phyloP scores from a whole-genome alignment of 1,140 invertebrate species.

The Drosophila melanogaster region DNA sequence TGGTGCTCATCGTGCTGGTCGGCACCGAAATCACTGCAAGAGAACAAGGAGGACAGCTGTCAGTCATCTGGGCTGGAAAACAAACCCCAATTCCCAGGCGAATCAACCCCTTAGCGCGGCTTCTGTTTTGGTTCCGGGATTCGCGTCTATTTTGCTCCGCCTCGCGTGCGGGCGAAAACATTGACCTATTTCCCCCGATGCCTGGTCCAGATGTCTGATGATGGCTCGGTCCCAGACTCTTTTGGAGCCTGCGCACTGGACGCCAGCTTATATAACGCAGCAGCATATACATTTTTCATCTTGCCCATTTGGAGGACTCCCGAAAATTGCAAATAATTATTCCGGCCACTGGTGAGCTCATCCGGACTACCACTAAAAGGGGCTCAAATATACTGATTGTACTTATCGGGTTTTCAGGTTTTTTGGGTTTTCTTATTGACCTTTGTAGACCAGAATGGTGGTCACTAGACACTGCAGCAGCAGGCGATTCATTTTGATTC shows the following conservation, averaged over 20 bases:
- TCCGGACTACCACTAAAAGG: neutral
- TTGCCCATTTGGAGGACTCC: constrained; percentile 13
- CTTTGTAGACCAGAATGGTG: constrained; percentile 76
- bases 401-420: too few relatives aligned
- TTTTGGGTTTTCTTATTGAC: constrained; percentile 27
- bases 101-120: constrained; percentile 15
- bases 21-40: constrained; percentile 73
- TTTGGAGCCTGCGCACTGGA: constrained; percentile 65
- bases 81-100: neutral
- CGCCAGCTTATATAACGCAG: constrained; percentile 71
- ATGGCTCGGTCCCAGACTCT: constrained; percentile 31
- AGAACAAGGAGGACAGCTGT: constrained; percentile 28
- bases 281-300: constrained; percentile 79
- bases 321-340: constrained; percentile 1
- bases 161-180: constrained; percentile 64
- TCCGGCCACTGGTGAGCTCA: neutral
- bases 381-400: too few relatives aligned
- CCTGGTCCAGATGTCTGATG: constrained; percentile 39
- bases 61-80: constrained; percentile 3
- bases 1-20: constrained; percentile 47
- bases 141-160: constrained; percentile 53
- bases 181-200: constrained; percentile 72
- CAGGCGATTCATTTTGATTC: constrained; percentile 71
- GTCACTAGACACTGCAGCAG: constrained; percentile 72
- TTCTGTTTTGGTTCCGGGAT: constrained; percentile 72